phyloP scores from a whole-genome alignment of 2,888 invertebrate species.

The Cataglyphis rosenhaueri region DNA sequence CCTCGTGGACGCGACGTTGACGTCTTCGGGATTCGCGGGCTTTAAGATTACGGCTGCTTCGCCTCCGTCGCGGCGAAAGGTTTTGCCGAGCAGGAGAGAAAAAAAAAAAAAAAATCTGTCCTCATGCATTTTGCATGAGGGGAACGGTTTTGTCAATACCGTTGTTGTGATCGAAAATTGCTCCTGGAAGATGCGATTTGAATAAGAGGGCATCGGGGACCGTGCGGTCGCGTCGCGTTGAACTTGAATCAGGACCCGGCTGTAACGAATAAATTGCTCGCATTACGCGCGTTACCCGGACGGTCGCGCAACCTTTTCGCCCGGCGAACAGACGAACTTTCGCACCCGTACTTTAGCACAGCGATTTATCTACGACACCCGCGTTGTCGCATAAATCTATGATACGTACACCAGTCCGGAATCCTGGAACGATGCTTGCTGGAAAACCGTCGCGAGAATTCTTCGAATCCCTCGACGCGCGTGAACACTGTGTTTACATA shows the following conservation, averaged over 20 bases:
- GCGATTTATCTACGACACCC: conserved; percentile 71
- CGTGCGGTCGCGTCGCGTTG: conserved; percentile 65
- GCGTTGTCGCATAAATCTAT: conserved; percentile 71
- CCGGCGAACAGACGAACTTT: conserved; percentile 71
- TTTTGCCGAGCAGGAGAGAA: conserved; percentile 1
- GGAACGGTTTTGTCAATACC: conserved; percentile 81
- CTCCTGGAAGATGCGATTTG: conserved; percentile 81
- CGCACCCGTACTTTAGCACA: conserved; percentile 65
- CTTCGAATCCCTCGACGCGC: conserved; percentile 8
- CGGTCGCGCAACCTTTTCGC: conserved; percentile 50
- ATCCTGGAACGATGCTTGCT: conserved; percentile 31
- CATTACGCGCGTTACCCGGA: conserved; percentile 70
- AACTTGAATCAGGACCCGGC: conserved; percentile 74
- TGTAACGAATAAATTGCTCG: conserved; percentile 80
- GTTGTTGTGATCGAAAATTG: conserved; percentile 82
- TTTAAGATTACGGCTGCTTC: conserved; percentile 30
- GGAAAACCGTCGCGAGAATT: conserved; percentile 1
- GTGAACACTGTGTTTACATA: not conserved
- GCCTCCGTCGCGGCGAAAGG: conserved; percentile 26
- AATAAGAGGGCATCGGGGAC: conserved; percentile 77
- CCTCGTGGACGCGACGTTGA: conserved; percentile 20
- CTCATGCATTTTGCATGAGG: conserved; percentile 80
- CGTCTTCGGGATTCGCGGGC: conserved; percentile 26
- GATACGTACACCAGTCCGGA: conserved; percentile 64
- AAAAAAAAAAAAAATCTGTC: conserved; percentile 63